Evolutionary conservation across 2,888 invertebrate genomes (phyloP).

Genomic region (Taphrorychus bicolor): DNA sequence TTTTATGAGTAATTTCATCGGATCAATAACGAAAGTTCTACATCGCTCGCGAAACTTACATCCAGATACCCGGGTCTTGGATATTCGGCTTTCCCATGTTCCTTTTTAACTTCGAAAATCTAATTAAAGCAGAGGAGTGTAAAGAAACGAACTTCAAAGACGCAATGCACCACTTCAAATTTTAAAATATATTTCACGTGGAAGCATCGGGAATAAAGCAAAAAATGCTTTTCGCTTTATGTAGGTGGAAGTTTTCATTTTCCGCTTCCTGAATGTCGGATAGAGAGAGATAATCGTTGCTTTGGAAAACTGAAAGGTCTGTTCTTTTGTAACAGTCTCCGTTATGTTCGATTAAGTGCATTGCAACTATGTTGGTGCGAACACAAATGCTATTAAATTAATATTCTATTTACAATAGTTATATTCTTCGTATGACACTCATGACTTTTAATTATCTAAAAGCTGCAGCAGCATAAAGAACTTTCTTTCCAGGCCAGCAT

Average conservation of each 20-base stretch:
- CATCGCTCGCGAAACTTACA: too few species aligned
- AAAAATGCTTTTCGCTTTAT: background rate
- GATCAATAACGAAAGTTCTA: background rate
- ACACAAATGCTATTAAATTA: too few species aligned
- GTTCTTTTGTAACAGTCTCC: background rate
- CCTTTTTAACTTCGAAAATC: background rate
- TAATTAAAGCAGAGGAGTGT: background rate
- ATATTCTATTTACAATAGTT: too few species aligned
- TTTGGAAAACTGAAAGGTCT: background rate
- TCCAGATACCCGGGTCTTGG: too few species aligned
- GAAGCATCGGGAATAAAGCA: conserved; percentile 3
- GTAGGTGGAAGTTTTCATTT: conserved; percentile 9
- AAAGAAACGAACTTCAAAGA: background rate
- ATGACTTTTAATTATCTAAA: too few species aligned
- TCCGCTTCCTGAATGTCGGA: background rate
- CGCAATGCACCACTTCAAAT: conserved; percentile 5
- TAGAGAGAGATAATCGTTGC: conserved; percentile 1
- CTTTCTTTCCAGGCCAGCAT: background rate
- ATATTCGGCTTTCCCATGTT: background rate
- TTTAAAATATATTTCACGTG: conserved; percentile 1
- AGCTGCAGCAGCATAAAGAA: background rate
- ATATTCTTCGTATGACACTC: too few species aligned
- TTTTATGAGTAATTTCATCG: background rate
- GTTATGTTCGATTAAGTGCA: background rate
- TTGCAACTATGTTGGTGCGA: too few species aligned